These are phyloP conservation scores for Bombycilla garrulus DNA, from an alignment of 2,113 vertebrate genomes.

Conservation along the genomic window DNA sequence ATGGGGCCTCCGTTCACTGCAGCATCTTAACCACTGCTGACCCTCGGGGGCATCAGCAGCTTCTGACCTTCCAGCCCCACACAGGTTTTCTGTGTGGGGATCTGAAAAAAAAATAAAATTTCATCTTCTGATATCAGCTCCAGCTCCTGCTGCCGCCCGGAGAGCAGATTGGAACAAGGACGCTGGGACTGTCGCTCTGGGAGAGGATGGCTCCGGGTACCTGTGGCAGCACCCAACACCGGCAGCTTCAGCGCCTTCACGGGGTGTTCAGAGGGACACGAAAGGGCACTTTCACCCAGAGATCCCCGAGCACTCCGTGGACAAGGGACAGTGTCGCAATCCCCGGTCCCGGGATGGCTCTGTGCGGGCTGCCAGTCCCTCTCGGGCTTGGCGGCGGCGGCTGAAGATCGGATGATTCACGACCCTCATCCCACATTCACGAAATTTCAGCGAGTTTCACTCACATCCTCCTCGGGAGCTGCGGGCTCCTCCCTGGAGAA, in stretches of 20 bases:
- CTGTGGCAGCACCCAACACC: not conserved
- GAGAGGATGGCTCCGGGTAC: rapidly evolving
- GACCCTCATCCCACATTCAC: constrained; percentile 56
- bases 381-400: not conserved
- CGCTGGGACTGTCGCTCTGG: not conserved
- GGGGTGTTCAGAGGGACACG: rapidly evolving
- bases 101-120: not conserved
- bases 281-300: not conserved
- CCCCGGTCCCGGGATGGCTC: not conserved
- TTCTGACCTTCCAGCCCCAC: not conserved
- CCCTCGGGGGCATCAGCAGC: not conserved
- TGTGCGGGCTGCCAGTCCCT: not conserved
- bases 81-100: not conserved
- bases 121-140: not conserved
- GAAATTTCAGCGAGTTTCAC: constrained; percentile 58
- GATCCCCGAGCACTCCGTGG: not conserved
- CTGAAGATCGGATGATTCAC: constrained; percentile 30
- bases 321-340: not conserved
- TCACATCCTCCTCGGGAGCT: constrained; percentile 29
- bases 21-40: rapidly evolving
- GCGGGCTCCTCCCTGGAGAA: not conserved
- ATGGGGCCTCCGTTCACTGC: not conserved
- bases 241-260: not conserved
- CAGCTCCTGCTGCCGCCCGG: not conserved
- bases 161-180: not conserved